These are phyloP conservation scores for Cheilosia grossa DNA, from an alignment of 2,888 invertebrate species.

Conservation along the genomic window DNA sequence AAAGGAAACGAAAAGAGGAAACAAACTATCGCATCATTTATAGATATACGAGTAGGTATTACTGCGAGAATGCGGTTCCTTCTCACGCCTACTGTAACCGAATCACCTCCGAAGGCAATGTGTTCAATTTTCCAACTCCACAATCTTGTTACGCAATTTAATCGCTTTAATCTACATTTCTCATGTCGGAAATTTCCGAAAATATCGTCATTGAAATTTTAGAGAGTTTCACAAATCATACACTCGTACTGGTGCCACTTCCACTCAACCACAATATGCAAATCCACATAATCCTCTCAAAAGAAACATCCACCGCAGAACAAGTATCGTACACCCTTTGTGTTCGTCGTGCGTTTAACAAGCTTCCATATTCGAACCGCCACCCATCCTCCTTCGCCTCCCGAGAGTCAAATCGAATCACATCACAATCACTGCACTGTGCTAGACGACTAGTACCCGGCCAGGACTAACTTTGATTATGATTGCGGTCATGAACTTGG, in stretches of 20 bases:
- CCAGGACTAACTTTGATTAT: constrained; percentile 69
- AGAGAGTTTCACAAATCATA: constrained; percentile 26
- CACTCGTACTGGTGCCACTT: constrained; percentile 32
- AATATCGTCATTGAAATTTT: constrained; percentile 31
- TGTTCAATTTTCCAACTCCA: constrained; percentile 4
- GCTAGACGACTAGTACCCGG: constrained; percentile 7
- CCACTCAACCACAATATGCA: constrained; percentile 60
- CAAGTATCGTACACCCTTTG: constrained; percentile 58
- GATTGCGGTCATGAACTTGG: constrained; percentile 75
- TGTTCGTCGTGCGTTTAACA: constrained; percentile 54
- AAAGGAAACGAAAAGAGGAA: too few relatives aligned
- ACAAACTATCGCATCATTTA: too few relatives aligned
- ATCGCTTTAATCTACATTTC: constrained; percentile 2
- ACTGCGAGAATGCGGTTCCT: too few relatives aligned
- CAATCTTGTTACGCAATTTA: constrained; percentile 1
- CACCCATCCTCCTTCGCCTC: constrained; percentile 9
- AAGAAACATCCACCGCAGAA: constrained; percentile 42
- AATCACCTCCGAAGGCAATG: not conserved
- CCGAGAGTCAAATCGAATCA: constrained; percentile 68
- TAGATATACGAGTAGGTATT: too few relatives aligned
- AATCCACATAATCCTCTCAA: constrained; percentile 58
- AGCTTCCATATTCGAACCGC: constrained; percentile 20
- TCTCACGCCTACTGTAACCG: too few relatives aligned
- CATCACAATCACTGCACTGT: constrained; percentile 71
- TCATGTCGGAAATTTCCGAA: constrained; percentile 1